Conservation (phyloP, 2,113 vertebrate genomes). For the Montifringilla adamsi region DNA sequence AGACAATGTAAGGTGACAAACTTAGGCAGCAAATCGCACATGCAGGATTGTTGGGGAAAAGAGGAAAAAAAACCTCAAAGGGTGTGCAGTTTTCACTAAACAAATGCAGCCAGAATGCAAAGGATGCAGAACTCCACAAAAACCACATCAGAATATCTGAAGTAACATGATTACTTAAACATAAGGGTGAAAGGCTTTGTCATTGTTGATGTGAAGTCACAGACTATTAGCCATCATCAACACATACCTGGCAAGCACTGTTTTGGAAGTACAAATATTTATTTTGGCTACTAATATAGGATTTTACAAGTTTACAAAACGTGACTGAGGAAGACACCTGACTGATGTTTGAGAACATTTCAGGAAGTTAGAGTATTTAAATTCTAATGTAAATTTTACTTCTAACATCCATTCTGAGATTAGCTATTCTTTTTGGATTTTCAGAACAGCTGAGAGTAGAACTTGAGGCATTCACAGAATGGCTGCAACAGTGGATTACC, state of each 20-base stretch:
- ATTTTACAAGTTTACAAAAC: background rate
- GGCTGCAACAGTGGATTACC: background rate
- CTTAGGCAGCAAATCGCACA: background rate
- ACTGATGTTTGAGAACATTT: background rate
- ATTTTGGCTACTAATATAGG: background rate
- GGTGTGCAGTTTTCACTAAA: background rate
- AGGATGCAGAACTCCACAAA: background rate
- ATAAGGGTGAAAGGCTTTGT: background rate
- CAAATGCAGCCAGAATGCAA: background rate
- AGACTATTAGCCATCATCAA: background rate
- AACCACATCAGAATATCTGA: background rate
- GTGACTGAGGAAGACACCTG: background rate
- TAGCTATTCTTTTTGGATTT: background rate
- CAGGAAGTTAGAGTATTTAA: background rate
- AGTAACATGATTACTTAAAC: background rate
- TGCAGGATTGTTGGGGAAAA: rapidly evolving
- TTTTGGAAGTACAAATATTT: background rate
- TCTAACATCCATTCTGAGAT: background rate
- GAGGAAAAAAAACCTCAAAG: background rate
- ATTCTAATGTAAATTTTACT: background rate
- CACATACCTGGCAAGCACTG: background rate
- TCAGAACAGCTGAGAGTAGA: background rate
- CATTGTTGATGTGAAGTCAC: background rate
- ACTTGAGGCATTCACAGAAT: background rate
- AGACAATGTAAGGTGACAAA: background rate